Evolutionary conservation across 2,888 invertebrate genomes (phyloP).

Genomic region (Bedellia somnulentella): DNA sequence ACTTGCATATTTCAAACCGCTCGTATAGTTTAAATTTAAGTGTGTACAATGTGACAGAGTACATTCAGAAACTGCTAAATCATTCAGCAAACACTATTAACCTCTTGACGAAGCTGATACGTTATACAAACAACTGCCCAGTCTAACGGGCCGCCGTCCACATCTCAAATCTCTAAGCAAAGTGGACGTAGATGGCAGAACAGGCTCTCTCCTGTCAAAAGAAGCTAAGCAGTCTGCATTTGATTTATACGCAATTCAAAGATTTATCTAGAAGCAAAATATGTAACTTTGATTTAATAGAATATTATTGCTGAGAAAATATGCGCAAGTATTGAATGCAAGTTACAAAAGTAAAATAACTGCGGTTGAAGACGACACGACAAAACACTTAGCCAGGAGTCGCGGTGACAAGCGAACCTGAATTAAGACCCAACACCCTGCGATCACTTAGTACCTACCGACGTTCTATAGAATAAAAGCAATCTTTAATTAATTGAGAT

Average conservation of each 20-base stretch:
- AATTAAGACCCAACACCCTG: conserved; percentile 17
- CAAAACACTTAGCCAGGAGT: conserved; percentile 27
- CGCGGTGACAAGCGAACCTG: conserved; percentile 18
- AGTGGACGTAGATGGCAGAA: conserved; percentile 7
- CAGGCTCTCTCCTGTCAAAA: conserved; percentile 20
- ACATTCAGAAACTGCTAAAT: no score
- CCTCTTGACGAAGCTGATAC: conserved; percentile 1
- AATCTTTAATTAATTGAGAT: conserved; percentile 20
- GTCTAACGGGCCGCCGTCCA: conserved; percentile 5
- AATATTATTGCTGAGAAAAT: conserved; percentile 25
- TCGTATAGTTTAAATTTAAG: no score
- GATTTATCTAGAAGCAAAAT: conserved; percentile 13
- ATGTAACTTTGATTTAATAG: conserved; percentile 19
- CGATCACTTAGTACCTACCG: conserved; percentile 3
- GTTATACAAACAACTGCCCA: neutral
- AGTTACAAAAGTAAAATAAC: conserved; percentile 27
- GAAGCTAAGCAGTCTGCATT: conserved; percentile 15
- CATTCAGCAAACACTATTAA: no score
- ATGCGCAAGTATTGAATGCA: conserved; percentile 21
- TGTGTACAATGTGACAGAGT: no score
- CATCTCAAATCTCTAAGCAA: conserved; percentile 7
- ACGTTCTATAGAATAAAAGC: conserved; percentile 11
- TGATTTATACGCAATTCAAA: conserved; percentile 15
- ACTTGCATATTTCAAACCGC: no score
- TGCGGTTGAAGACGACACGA: conserved; percentile 30